phyloP scores from a whole-genome alignment of 2,888 invertebrate genomes.

The Ferdinandea cuprea region DNA sequence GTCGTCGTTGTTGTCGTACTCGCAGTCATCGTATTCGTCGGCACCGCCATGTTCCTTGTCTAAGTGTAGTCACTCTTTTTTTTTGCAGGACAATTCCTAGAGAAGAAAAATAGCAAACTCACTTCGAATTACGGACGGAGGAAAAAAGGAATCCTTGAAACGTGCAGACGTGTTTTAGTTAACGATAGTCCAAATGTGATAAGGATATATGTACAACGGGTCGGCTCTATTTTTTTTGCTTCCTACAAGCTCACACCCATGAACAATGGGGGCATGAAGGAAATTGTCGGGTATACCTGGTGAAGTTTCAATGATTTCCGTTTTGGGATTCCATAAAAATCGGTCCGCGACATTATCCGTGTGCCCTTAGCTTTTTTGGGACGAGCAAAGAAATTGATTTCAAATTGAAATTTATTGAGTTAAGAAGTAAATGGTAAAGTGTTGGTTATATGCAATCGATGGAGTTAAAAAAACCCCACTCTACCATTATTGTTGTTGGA shows the following conservation, averaged over 20 bases:
- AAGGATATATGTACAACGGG: slow-evolving; percentile 31
- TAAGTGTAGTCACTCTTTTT: slow-evolving; percentile 19
- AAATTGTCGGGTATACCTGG: slow-evolving; percentile 38
- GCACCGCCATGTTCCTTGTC: slow-evolving; percentile 7
- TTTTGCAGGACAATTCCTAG: slow-evolving; percentile 28
- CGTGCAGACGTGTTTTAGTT: slow-evolving; percentile 60
- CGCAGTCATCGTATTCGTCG: neutral
- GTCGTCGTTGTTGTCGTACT: neutral
- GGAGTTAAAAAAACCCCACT: no score
- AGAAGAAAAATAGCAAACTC: slow-evolving; percentile 18
- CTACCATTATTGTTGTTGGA: no score
- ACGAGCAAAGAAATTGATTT: slow-evolving; percentile 42
- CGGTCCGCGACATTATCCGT: slow-evolving; percentile 32
- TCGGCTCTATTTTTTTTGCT: neutral
- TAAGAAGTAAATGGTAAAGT: slow-evolving; percentile 4
- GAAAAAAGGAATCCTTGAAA: slow-evolving; percentile 34
- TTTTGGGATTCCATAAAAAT: slow-evolving; percentile 29
- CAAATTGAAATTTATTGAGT: slow-evolving; percentile 45
- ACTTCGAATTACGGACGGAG: neutral
- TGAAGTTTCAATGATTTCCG: slow-evolving; percentile 37
- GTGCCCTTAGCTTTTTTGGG: neutral
- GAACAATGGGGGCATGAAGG: neutral
- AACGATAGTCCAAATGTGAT: slow-evolving; percentile 59
- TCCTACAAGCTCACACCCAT: neutral
- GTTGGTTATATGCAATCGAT: neutral